A percentile compares a stretch with the other conserved stretches of the same genome.
phyloP scores from a whole-genome alignment of 53 echinoderm and acorn worm genomes.

The Temnopleurus reevesii region DNA sequence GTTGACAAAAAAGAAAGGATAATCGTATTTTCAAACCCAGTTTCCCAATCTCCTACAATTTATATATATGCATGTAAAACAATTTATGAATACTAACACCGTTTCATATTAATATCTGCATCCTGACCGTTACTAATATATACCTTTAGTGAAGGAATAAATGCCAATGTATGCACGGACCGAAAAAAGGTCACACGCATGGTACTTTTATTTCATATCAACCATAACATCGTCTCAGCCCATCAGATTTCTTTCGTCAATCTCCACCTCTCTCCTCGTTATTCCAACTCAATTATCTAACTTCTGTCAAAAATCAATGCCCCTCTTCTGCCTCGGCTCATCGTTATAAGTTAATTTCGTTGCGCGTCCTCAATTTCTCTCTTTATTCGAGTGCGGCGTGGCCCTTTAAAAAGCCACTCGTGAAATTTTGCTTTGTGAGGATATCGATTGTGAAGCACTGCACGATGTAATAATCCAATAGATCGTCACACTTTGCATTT shows the following conservation, averaged over 20 bases:
- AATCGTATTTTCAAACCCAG: too few relatives aligned
- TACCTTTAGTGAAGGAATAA: too few relatives aligned
- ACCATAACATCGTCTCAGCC: neutral
- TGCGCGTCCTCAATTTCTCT: neutral
- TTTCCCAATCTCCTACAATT: too few relatives aligned
- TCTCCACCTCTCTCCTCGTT: neutral
- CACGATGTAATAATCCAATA: slow-evolving; percentile 1
- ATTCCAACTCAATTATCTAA: neutral
- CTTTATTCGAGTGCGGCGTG: neutral
- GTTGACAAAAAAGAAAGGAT: too few relatives aligned
- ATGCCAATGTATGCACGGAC: too few relatives aligned
- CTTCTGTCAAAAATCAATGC: neutral
- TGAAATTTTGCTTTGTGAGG: slow-evolving; percentile 19
- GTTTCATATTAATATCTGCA: too few relatives aligned
- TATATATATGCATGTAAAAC: too few relatives aligned
- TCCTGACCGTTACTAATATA: too few relatives aligned
- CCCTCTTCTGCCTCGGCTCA: neutral
- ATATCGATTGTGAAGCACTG: slow-evolving; percentile 23
- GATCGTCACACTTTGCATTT: slow-evolving; percentile 16
- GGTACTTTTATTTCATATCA: neutral
- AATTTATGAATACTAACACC: too few relatives aligned
- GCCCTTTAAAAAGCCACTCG: slow-evolving; percentile 13
- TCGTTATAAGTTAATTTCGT: slow-evolving; percentile 10
- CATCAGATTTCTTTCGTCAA: neutral
- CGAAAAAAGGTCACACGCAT: too few relatives aligned